These are phyloP conservation scores for Misgurnus anguillicaudatus DNA, from an alignment of 2,113 vertebrate genomes.

Conservation along the genomic window DNA sequence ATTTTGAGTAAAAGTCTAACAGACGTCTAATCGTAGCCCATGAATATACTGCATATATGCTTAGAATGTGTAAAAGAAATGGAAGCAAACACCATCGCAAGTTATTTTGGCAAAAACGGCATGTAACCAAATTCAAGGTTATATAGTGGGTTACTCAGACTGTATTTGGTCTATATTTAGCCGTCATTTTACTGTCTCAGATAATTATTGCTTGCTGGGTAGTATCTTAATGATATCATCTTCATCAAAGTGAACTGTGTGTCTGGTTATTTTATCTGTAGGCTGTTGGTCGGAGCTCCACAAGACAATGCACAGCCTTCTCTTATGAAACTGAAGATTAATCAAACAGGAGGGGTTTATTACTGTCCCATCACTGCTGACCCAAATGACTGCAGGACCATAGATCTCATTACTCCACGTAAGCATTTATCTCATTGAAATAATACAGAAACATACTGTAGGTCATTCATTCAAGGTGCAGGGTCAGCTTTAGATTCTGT, in stretches of 20 bases:
- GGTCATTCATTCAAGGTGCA: too few species aligned
- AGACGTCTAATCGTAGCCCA: too few species aligned
- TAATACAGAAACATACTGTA: too few species aligned
- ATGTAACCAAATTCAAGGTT: too few species aligned
- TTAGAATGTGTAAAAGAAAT: too few species aligned
- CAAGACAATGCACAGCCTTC: conserved; percentile 72
- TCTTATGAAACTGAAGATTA: conserved; percentile 68
- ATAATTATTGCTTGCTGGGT: not conserved
- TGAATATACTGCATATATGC: too few species aligned
- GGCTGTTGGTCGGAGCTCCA: conserved; percentile 87
- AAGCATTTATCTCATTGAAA: conserved; percentile 48
- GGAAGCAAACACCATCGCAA: too few species aligned
- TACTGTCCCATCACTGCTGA: conserved; percentile 80
- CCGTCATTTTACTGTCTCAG: too few species aligned
- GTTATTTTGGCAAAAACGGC: too few species aligned
- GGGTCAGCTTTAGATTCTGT: not conserved
- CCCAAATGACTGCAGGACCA: conserved; percentile 79
- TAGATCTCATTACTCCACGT: conserved; percentile 82
- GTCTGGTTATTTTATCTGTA: conserved; percentile 60
- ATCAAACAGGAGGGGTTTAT: conserved; percentile 86
- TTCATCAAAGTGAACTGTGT: not conserved
- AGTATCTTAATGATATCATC: not conserved
- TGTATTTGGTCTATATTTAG: too few species aligned
- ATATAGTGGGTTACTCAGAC: too few species aligned
- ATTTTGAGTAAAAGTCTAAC: too few species aligned